Conservation (phyloP, 1,140 invertebrate species). For the Solenopsis invicta region DNA sequence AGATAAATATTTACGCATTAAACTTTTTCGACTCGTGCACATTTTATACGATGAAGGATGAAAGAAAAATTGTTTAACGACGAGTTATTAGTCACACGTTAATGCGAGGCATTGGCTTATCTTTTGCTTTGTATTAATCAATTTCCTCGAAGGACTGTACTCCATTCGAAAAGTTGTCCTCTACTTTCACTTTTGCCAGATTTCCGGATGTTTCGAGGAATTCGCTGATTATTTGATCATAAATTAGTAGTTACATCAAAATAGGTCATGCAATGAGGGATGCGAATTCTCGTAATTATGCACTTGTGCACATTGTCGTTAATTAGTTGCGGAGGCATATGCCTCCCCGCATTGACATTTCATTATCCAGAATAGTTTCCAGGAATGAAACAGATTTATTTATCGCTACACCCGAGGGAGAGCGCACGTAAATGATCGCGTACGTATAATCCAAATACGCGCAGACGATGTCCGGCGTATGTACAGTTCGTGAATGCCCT, state of each 20-base stretch:
- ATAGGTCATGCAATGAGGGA: constrained; percentile 1
- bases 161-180: neutral
- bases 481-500: neutral
- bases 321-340: constrained; percentile 43
- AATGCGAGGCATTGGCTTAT: neutral
- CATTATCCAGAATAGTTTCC: constrained; percentile 58
- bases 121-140: neutral
- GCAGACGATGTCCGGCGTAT: neutral
- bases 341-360: constrained; percentile 26
- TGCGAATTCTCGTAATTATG: constrained; percentile 45
- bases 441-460: constrained; percentile 35
- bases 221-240: constrained; percentile 40
- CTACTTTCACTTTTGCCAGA: neutral
- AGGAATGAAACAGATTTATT: constrained; percentile 61
- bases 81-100: neutral
- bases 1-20: neutral
- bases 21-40: neutral
- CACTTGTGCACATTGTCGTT: constrained; percentile 30
- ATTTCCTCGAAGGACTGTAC: neutral
- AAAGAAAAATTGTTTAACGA: neutral
- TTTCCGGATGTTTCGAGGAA: neutral
- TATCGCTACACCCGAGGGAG: constrained; percentile 23
- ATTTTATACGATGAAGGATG: neutral
- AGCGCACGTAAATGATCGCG: constrained; percentile 35
- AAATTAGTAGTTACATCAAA: constrained; percentile 49